These are phyloP conservation scores for Bucorvus abyssinicus DNA, from an alignment of 2,797 vertebrate genomes.

Conservation along the genomic window DNA sequence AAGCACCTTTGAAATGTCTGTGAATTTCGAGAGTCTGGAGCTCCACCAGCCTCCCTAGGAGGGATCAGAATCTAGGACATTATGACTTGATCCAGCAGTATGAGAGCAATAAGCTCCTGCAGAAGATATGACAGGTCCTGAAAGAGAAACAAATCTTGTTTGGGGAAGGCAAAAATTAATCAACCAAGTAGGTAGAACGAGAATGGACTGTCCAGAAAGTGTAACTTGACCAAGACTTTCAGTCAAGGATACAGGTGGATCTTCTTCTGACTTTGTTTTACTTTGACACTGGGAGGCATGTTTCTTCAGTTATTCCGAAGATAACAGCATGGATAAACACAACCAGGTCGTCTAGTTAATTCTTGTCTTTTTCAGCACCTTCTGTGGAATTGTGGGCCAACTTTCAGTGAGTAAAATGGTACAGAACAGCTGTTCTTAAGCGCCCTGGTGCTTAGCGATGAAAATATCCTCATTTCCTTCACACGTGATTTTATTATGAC, in stretches of 20 bases:
- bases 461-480: neutral
- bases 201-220: neutral
- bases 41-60: neutral
- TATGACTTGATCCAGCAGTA: neutral
- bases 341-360: neutral
- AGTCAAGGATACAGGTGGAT: neutral
- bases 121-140: neutral
- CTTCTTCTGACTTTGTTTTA: neutral
- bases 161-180: neutral
- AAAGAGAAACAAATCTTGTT: neutral
- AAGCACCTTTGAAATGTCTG: neutral
- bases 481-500: neutral
- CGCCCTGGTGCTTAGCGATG: neutral
- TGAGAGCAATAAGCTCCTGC: neutral
- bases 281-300: neutral
- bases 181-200: neutral
- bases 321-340: fast-evolving
- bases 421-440: neutral
- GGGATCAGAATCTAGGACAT: neutral
- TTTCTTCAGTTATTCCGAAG: neutral
- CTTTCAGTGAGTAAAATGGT: neutral
- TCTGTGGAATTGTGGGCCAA: neutral
- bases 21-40: neutral
- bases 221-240: neutral
- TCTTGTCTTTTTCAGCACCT: neutral